Evolutionary conservation across 1,140 invertebrate species (phyloP), one percentile per base, ranked within the genome.

Genomic region (Drosophila gunungcola): DNA sequence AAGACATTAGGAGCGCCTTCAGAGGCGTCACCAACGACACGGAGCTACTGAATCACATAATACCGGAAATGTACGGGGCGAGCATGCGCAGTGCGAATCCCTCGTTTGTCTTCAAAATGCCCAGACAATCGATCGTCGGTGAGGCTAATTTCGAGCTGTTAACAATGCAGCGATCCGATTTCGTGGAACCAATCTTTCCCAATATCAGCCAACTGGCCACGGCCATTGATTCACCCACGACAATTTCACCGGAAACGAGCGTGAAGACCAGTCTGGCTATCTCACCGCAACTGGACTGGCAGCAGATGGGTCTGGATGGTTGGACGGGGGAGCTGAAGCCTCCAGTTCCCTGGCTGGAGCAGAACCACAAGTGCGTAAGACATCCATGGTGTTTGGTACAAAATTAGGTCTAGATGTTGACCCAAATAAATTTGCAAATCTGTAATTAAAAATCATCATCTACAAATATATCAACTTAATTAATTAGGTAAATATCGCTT

Each of bases 1-100:
- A 88, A 36, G 90, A 91, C 53, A 90, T 91, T 57, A 73, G 72
- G 57, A 81, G 73, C 34, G 90, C 90, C 57, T 91, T 91, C 72
- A 75, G 76, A 38, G 78, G 68, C 25, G 63, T 91, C 21, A 90
- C 80, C 63, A 91, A 91, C 57, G 88, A 91, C 51, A 85, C 74
- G 13, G 60, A 82, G 2, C 46, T 90, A 27, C 41, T 92, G 29
- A 62, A 83, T 36, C 73, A 82, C 38, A 68, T 91, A 27, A 90
- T 92, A 76, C 77, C 74, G 60, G 69, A 91, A 86, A 90, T 91
- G 83, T 92, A 92, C 58, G 80, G 78, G 16, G 25, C 74, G 7
- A 81, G 54, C 36, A 76, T 88, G 73, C 29, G 29, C 10, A 69
- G 67, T n/a, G 51, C 70, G 25, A 90, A 92, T 91, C 79, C 72